Evolutionary conservation across 37 sponge, comb jelly and placozoan species (phyloP).

Genomic region (Bolinopsis microptera): DNA sequence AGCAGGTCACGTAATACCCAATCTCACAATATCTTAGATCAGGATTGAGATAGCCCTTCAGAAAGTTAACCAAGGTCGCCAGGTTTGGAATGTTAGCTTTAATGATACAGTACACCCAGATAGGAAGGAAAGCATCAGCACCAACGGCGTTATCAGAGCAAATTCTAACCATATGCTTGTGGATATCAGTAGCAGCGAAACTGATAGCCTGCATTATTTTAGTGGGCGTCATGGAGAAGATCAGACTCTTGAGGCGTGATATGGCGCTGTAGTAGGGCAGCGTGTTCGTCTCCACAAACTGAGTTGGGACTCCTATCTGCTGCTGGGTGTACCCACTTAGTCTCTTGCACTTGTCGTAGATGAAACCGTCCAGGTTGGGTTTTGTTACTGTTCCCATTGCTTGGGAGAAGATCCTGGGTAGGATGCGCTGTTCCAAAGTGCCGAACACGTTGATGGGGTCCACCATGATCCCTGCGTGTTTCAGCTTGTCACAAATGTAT

Average conservation of each 20-base stretch:
- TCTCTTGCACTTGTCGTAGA: neutral
- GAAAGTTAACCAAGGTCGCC: constrained; percentile 23
- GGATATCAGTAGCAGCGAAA: constrained; percentile 14
- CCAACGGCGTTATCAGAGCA: neutral
- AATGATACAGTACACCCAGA: constrained; percentile 55
- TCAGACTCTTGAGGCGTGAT: neutral
- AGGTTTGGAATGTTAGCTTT: constrained; percentile 13
- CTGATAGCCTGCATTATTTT: constrained; percentile 48
- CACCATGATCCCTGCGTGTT: neutral
- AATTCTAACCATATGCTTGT: neutral
- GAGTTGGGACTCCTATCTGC: constrained; percentile 31
- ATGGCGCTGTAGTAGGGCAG: constrained; percentile 21
- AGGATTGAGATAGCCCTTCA: constrained; percentile 59
- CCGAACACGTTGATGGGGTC: constrained; percentile 21
- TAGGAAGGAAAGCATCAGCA: constrained; percentile 39
- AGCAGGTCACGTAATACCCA: constrained; percentile 52
- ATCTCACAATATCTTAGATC: constrained; percentile 49
- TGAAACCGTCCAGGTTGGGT: neutral
- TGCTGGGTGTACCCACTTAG: constrained; percentile 48
- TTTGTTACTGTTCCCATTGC: constrained; percentile 19
- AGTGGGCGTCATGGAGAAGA: constrained; percentile 12
- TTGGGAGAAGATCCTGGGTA: neutral
- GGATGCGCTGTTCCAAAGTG: constrained; percentile 31
- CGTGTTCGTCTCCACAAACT: neutral
- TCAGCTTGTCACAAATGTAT: constrained; percentile 57